Evolutionary conservation across 1,140 invertebrate genomes (phyloP).

Genomic region (Apocrypta bakeri): DNA sequence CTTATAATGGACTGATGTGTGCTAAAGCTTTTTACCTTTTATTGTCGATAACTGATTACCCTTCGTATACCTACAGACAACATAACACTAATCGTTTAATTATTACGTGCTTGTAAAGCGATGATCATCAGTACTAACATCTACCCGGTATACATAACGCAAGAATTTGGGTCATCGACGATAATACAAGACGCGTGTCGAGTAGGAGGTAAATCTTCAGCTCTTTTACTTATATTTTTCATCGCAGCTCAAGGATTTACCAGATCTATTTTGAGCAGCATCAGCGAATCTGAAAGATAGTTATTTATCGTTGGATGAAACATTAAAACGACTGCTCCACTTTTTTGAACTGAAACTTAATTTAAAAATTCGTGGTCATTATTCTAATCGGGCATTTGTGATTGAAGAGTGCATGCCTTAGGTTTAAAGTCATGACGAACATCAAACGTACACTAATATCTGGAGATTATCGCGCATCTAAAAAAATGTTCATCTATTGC

Average conservation of each 20-base stretch:
- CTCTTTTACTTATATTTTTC: not conserved
- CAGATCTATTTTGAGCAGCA: conserved; percentile 25
- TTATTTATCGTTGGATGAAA: not conserved
- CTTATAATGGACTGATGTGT: too few relatives aligned
- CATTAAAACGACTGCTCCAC: not conserved
- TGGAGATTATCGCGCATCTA: not conserved
- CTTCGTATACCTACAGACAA: too few relatives aligned
- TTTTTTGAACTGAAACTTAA: not conserved
- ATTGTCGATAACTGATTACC: too few relatives aligned
- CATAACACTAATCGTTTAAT: too few relatives aligned
- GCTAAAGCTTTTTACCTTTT: too few relatives aligned
- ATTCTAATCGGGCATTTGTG: too few relatives aligned
- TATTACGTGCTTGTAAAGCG: not conserved
- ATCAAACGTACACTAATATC: too few relatives aligned
- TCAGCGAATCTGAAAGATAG: not conserved
- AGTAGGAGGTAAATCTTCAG: not conserved
- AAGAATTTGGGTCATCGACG: conserved; percentile 18
- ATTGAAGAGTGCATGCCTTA: too few relatives aligned
- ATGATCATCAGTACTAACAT: not conserved
- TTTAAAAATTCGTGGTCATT: too few relatives aligned
- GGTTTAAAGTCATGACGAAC: too few relatives aligned
- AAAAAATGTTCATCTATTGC: not conserved
- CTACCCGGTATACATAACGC: not conserved
- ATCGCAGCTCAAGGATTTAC: conserved; percentile 20
- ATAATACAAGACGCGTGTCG: not conserved